Base-by-base conservation (phyloP, 2,888 invertebrate species). In the Dinocampus coccinellae region DNA sequence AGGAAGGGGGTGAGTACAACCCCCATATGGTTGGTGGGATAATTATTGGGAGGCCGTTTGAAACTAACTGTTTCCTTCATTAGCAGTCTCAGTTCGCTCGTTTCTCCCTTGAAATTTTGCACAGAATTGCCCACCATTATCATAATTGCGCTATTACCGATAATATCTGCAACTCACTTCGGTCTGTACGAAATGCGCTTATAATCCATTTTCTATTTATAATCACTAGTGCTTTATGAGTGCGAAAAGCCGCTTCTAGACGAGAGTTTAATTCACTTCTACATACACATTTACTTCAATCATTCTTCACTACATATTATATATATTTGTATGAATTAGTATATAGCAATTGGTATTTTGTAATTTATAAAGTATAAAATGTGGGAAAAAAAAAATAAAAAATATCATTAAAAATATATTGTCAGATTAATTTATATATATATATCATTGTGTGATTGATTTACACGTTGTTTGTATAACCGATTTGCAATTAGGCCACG, bases 21-120 rank as follows among this genome's bases (percentile, higher is more conserved):
- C 52, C 55, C 47, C 66, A 85, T 83, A 84, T 83, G 84, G 81
- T 80, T 82, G 83, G 81, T 81, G 79, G 81, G 83, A 85, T 87
- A 87, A 87, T 87, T 87, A 86, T 87, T 83, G 82, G 71, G 82
- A 86, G 85, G 82, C 87, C 86, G 87, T 87, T 87, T 87, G 87
- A 87, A 87, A 87, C 86, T 86, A 86, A 86, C 86, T 86, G 87
- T 87, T 87, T 87, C 87, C 87, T 87, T 87, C 87, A 87, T 87
- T 87, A 87, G 87, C 85, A 87, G 85, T 87, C 85, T 87, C 86
- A 83, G 84, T 85, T 84, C 84, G 79, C 80, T 68, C 73, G 62
- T 73, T 73, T 73, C 72, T 75, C 77, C 72, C 76, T 74, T 79
- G 47, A 47, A 47, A 16, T 47, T 47, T 47, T 83, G 85, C 80